phyloP scores from a whole-genome alignment of 53 echinoderm and acorn worm species.

The Apostichopus leukothele region DNA sequence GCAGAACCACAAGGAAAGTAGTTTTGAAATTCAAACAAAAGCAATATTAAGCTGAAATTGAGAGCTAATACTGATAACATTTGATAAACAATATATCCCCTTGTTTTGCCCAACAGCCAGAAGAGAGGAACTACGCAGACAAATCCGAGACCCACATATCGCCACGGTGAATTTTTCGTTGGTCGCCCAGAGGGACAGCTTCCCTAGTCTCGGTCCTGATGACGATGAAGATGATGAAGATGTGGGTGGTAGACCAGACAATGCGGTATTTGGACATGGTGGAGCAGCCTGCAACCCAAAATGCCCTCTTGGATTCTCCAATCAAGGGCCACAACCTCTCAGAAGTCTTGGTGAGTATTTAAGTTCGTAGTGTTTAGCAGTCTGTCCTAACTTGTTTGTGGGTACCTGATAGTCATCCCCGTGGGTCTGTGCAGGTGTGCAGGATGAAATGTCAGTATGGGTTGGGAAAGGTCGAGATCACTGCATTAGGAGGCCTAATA shows the following conservation, averaged over 20 bases:
- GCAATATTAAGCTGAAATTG: too few species aligned
- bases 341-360: neutral
- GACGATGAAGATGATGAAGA: neutral
- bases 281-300: neutral
- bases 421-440: too few species aligned
- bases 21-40: too few species aligned
- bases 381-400: too few species aligned
- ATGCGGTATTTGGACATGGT: neutral
- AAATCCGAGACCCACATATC: neutral
- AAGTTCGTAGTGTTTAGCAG: too few species aligned
- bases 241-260: neutral
- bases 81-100: neutral
- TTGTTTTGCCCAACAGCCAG: neutral
- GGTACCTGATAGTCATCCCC: too few species aligned
- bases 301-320: neutral
- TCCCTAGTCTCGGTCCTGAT: neutral
- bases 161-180: neutral
- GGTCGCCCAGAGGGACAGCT: neutral
- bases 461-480: too few species aligned
- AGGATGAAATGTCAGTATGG: too few species aligned
- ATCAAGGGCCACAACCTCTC: neutral
- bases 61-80: neutral
- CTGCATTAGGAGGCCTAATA: too few species aligned
- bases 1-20: too few species aligned
- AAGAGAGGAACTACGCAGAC: slow-evolving; percentile 7